Evolutionary conservation across 2,113 vertebrate species (phyloP), one percentile per base, ranked within the genome.

Genomic region (Peromyscus polionotus): DNA sequence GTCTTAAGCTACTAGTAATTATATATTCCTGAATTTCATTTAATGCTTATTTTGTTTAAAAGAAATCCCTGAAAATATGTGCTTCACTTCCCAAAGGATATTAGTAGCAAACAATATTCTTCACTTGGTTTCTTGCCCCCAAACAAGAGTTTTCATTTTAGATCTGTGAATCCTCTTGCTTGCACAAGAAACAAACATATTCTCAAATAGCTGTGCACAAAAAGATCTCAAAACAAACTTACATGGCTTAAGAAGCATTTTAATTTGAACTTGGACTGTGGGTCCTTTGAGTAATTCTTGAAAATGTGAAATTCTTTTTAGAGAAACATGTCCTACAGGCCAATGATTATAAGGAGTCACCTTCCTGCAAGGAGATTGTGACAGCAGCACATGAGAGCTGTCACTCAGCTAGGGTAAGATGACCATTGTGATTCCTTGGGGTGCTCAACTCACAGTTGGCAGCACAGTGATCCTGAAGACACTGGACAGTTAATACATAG

Each of bases 101-200:
- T 54, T 91, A 91, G 96, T 67, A 73, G 67, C 73, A 97, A 91
- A 51, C 33, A 91, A 73, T 54, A 59, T 1, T 19, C 42, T 92
- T 93, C 80, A 87, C 80, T 96, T 83, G 87, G 88, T 96, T 97
- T 93, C 93, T 95, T 95, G 79, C 36, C 39, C 39, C n/a, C 42
- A 93, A 89, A 91, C 39, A 39, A 87, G 10, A 88, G 75, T 95
- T 96, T 68, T 94, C 2, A 88, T 85, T 97, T 88, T 83, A 95
- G 76, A 36, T 36, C 80, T 12, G 70, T 45, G 86, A 94, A 96
- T 93, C 76, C 20, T 91, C 39, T 94, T 90, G 92, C 14, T 94
- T 90, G 90, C 14, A 57, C 14, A n/a, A 39, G 83, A 67, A 91
- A 75, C 42, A 97, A 67, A 90, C 75, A 93, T 6, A 77, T 68